phyloP scores from a whole-genome alignment of 2,113 vertebrate genomes.

The Puntigrus tetrazona region DNA sequence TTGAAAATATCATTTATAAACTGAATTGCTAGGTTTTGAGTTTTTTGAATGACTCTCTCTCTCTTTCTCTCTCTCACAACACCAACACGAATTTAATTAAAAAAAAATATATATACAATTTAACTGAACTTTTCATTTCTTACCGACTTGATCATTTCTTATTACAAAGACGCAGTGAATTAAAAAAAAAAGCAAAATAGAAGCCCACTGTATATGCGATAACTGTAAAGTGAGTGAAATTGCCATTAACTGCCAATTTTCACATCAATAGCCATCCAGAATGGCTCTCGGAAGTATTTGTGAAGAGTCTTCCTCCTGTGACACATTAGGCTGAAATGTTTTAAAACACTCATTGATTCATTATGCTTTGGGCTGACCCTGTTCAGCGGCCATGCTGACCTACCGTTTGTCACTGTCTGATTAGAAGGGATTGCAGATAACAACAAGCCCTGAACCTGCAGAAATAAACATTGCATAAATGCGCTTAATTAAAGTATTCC shows the following conservation, averaged over 20 bases:
- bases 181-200: neutral
- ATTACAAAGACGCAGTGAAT: neutral
- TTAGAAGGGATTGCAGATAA: slow-evolving; percentile 32
- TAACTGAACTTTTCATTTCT: neutral
- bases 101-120: neutral
- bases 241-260: neutral
- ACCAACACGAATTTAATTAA: no score
- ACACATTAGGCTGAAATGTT: slow-evolving; percentile 40
- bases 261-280: neutral
- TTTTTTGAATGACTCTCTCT: neutral
- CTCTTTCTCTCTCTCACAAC: no score
- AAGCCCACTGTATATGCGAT: neutral
- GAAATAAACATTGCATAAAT: slow-evolving; percentile 32
- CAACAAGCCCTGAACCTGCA: neutral
- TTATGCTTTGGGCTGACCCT: slow-evolving; percentile 31
- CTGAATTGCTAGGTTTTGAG: neutral
- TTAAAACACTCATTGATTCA: slow-evolving; percentile 40
- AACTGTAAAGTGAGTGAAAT: neutral
- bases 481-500: slow-evolving; percentile 31
- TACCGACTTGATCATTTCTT: no score
- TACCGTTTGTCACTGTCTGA: slow-evolving; percentile 25
- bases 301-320: slow-evolving; percentile 9
- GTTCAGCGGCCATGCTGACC: slow-evolving; percentile 38
- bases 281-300: slow-evolving; percentile 34
- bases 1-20: neutral